A percentile compares a stretch with the other conserved stretches of the same genome.
Evolutionary conservation across 2,888 invertebrate species (phyloP).

Genomic region (Xiphydria camelus): DNA sequence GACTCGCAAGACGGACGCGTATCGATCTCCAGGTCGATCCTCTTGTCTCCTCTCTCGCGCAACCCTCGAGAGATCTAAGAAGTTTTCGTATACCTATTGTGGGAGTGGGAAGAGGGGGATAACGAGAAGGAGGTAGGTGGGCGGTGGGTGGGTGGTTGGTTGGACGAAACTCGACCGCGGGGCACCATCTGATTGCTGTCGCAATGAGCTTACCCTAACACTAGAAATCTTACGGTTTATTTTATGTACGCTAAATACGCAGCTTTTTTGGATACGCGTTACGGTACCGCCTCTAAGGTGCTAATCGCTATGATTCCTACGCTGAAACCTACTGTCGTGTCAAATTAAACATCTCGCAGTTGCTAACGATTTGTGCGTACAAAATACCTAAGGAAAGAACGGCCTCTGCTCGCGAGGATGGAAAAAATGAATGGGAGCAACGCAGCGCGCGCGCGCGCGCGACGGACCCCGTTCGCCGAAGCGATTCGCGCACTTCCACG

Average conservation of each 20-base stretch:
- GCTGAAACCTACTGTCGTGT: conserved; percentile 16
- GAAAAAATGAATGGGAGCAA: neutral
- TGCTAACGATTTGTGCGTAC: conserved; percentile 16
- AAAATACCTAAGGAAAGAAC: neutral
- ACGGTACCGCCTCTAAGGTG: conserved; percentile 35
- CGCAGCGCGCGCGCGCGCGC: too few relatives aligned
- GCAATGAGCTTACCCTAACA: conserved; percentile 51
- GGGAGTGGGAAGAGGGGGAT: too few relatives aligned
- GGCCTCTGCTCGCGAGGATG: neutral
- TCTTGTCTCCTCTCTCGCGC: too few relatives aligned
- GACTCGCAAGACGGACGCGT: too few relatives aligned
- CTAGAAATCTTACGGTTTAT: conserved; percentile 35
- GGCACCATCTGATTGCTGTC: conserved; percentile 50
- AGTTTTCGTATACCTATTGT: too few relatives aligned
- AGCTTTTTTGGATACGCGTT: too few relatives aligned
- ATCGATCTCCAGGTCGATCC: too few relatives aligned
- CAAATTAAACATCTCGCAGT: conserved; percentile 11
- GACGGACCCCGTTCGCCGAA: too few relatives aligned
- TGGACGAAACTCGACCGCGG: conserved; percentile 36
- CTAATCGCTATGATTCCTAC: conserved; percentile 34
- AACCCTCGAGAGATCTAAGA: too few relatives aligned
- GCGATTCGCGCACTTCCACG: too few relatives aligned
- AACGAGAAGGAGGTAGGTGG: too few relatives aligned
- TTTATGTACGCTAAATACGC: conserved; percentile 36
- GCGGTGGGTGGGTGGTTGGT: too few relatives aligned